A percentile compares a stretch with the other conserved stretches of the same genome.
These are phyloP conservation scores for Callionymus lyra DNA, from an alignment of 2,113 vertebrate genomes.

Conservation along the genomic window DNA sequence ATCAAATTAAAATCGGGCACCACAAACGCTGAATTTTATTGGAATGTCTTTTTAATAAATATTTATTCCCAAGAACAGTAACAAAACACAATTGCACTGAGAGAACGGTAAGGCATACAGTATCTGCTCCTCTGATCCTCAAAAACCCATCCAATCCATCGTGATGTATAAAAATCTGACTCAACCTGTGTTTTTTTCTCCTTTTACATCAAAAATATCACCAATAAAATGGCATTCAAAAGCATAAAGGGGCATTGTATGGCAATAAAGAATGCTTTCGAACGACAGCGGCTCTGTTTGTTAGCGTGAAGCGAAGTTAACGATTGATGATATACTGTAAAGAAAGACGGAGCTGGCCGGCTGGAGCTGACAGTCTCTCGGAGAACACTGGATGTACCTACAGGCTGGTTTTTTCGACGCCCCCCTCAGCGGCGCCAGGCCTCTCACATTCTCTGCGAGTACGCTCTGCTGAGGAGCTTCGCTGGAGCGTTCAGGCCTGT, in stretches of 20 bases:
- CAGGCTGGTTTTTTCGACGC: no score
- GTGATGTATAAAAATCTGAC: conserved; percentile 29
- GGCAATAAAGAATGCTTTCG: conserved; percentile 42
- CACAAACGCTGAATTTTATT: conserved; percentile 15
- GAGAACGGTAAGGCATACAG: conserved; percentile 66
- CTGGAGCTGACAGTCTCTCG: conserved; percentile 37
- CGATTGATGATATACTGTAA: conserved; percentile 21
- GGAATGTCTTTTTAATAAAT: conserved; percentile 56
- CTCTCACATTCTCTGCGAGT: conserved; percentile 51
- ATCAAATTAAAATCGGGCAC: conserved; percentile 3
- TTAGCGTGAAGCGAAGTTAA: no score
- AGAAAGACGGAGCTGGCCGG: conserved; percentile 40
- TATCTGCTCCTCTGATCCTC: conserved; percentile 37
- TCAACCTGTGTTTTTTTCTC: conserved; percentile 28
- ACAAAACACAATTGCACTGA: conserved; percentile 61
- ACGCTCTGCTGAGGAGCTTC: conserved; percentile 50
- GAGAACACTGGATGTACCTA: conserved; percentile 45
- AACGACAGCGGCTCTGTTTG: no score
- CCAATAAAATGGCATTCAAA: conserved; percentile 62
- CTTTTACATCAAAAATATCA: conserved; percentile 62
- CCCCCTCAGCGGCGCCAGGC: conserved; percentile 49
- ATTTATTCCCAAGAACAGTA: conserved; percentile 65
- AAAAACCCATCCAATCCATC: conserved; percentile 17
- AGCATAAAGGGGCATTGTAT: conserved; percentile 53
- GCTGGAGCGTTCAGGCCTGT: conserved; percentile 55